Evolutionary conservation across 2,888 invertebrate species (phyloP).

Genomic region (Meganola albula): DNA sequence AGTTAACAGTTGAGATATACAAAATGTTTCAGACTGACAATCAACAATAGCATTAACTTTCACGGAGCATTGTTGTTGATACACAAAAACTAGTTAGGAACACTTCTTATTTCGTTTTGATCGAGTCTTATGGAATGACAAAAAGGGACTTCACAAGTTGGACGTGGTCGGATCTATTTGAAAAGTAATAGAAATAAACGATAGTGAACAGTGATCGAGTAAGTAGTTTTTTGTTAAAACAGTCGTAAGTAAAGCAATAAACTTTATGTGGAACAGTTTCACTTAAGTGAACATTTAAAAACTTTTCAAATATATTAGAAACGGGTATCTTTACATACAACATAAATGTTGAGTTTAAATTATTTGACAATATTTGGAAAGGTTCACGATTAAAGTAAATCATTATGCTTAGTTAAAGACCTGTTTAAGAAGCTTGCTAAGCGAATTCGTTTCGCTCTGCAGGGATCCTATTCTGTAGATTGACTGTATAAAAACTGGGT

Average conservation of each 20-base stretch:
- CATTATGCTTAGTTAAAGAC: slow-evolving; percentile 10
- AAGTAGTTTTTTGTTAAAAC: slow-evolving; percentile 28
- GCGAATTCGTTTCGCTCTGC: too few relatives aligned
- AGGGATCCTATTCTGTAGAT: too few relatives aligned
- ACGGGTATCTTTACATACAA: too few relatives aligned
- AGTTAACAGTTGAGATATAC: slow-evolving; percentile 14
- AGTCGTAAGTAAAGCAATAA: slow-evolving; percentile 30
- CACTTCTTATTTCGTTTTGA: slow-evolving; percentile 45
- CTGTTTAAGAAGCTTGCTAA: slow-evolving; percentile 12
- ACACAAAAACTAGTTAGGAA: slow-evolving; percentile 43
- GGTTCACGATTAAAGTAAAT: slow-evolving; percentile 8
- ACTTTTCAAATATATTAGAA: too few relatives aligned
- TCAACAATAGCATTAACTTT: slow-evolving; percentile 45
- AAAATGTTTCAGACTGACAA: slow-evolving; percentile 27
- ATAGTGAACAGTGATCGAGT: slow-evolving; percentile 26
- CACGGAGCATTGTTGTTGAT: slow-evolving; percentile 34
- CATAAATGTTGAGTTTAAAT: too few relatives aligned
- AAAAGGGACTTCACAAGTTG: slow-evolving; percentile 45
- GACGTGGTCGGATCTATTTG: slow-evolving; percentile 48
- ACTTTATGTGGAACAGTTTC: slow-evolving; percentile 29
- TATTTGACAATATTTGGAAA: too few relatives aligned
- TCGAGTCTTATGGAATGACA: slow-evolving; percentile 48
- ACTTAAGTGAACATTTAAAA: slow-evolving; percentile 13
- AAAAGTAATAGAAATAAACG: slow-evolving; percentile 37
- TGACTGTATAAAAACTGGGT: too few relatives aligned